These are phyloP conservation scores for Hesperophylax magnus DNA, from an alignment of 1,140 invertebrate genomes.

Conservation along the genomic window DNA sequence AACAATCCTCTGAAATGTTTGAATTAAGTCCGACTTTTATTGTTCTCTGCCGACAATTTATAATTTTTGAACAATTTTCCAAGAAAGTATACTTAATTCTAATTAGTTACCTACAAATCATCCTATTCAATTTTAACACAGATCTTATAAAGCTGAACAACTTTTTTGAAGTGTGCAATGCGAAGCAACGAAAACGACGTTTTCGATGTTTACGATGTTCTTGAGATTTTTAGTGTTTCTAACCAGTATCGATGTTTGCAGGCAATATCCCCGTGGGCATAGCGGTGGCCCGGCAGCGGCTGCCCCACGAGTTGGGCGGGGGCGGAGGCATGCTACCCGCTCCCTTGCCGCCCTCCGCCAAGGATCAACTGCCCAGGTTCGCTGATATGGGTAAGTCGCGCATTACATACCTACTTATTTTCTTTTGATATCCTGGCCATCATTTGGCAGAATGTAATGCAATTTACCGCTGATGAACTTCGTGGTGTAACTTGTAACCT, in stretches of 20 bases:
- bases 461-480: too few species aligned
- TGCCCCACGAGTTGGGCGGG: conserved; percentile 69
- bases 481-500: too few species aligned
- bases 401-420: conserved; percentile 14
- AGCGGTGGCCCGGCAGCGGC: conserved; percentile 85
- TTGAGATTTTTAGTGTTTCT: not conserved
- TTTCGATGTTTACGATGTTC: not conserved
- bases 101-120: too few species aligned
- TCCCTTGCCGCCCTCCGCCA: conserved; percentile 62
- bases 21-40: too few species aligned
- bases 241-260: conserved; percentile 50
- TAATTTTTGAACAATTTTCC: too few species aligned
- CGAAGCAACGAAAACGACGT: too few species aligned
- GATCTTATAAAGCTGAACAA: too few species aligned
- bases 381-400: conserved; percentile 73
- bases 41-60: too few species aligned
- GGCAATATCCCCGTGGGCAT: conserved; percentile 88
- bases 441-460: not conserved
- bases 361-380: conserved; percentile 67
- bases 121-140: too few species aligned
- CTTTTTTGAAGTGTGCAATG: too few species aligned
- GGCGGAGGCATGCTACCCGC: conserved; percentile 62
- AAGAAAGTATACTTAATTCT: too few species aligned
- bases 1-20: too few species aligned
- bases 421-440: not conserved